These are phyloP conservation scores for Belgica antarctica DNA, from an alignment of 2,888 invertebrate species.

Conservation along the genomic window DNA sequence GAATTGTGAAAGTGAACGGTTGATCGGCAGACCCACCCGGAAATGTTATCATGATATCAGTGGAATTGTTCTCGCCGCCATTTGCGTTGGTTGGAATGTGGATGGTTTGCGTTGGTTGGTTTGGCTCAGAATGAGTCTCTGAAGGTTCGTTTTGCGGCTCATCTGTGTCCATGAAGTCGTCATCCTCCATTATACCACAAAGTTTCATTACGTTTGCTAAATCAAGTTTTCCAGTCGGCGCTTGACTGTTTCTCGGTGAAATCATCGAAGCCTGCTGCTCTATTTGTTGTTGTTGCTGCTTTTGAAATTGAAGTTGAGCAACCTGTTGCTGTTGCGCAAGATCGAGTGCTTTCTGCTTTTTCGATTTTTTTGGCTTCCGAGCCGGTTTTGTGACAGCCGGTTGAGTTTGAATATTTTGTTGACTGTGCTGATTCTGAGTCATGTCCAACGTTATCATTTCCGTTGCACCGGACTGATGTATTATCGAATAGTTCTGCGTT, in stretches of 20 bases:
- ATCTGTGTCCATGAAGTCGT: slow-evolving; percentile 57
- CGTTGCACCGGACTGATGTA: slow-evolving; percentile 30
- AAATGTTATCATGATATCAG: slow-evolving; percentile 55
- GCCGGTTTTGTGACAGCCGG: slow-evolving; percentile 24
- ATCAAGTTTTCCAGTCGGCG: slow-evolving; percentile 59
- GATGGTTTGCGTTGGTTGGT: slow-evolving; percentile 31
- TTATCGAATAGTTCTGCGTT: slow-evolving; percentile 22
- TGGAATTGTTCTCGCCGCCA: not conserved
- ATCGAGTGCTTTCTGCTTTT: slow-evolving; percentile 29
- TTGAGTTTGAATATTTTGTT: not conserved
- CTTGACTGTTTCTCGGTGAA: slow-evolving; percentile 31
- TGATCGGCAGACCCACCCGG: slow-evolving; percentile 50
- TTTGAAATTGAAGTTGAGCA: slow-evolving; percentile 44
- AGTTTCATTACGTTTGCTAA: slow-evolving; percentile 72
- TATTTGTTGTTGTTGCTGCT: slow-evolving; percentile 41
- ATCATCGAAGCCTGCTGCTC: not conserved
- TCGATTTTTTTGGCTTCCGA: slow-evolving; percentile 35
- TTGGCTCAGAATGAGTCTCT: slow-evolving; percentile 37
- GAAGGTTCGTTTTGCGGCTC: slow-evolving; percentile 43
- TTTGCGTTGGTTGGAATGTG: slow-evolving; percentile 18
- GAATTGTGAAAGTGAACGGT: slow-evolving; percentile 55
- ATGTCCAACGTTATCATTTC: slow-evolving; percentile 37
- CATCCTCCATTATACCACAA: slow-evolving; percentile 67
- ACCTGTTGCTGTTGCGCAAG: slow-evolving; percentile 42
- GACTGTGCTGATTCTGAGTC: not conserved